A percentile compares a stretch with the other conserved stretches of the same genome.
Conservation (phyloP, 1,140 invertebrate species). For the Ganaspis sp. region DNA sequence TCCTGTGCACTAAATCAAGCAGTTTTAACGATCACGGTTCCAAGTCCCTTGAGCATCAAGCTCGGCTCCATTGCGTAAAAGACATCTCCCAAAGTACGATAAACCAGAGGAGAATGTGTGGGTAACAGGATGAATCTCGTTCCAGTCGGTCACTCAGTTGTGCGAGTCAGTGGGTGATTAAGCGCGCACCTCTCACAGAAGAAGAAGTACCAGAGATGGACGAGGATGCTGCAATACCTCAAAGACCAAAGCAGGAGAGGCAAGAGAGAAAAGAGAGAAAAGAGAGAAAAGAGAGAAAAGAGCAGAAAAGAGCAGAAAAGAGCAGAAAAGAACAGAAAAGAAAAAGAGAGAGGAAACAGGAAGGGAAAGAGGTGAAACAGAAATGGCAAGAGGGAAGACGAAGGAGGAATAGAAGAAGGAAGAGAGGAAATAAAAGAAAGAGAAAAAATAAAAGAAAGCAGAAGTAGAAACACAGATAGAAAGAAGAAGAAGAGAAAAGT, state of each 20-base stretch:
- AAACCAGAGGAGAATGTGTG: slow-evolving; percentile 20
- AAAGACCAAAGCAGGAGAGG: neutral
- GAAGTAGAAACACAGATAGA: too few relatives aligned
- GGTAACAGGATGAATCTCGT: slow-evolving; percentile 46
- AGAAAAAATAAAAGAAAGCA: too few relatives aligned
- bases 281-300: too few relatives aligned
- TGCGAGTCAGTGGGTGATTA: slow-evolving; percentile 68
- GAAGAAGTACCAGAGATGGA: neutral
- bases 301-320: neutral
- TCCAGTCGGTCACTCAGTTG: slow-evolving; percentile 67
- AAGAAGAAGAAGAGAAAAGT: too few relatives aligned
- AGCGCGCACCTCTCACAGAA: slow-evolving; percentile 58
- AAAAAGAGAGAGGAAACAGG: slow-evolving; percentile 30
- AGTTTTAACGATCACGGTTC: slow-evolving; percentile 13
- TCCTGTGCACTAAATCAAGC: slow-evolving; percentile 20
- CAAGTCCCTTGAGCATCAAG: neutral
- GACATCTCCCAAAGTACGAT: slow-evolving; percentile 21
- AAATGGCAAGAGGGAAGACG: too few relatives aligned
- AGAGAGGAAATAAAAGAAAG: too few relatives aligned
- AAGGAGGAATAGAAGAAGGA: slow-evolving; percentile 35
- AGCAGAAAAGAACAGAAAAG: neutral
- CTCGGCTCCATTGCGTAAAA: slow-evolving; percentile 10
- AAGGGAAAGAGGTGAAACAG: neutral
- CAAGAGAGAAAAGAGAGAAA: too few relatives aligned
- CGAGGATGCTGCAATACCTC: neutral